Conservation (phyloP, 2,113 vertebrate species). For the Crocuta crocuta region DNA sequence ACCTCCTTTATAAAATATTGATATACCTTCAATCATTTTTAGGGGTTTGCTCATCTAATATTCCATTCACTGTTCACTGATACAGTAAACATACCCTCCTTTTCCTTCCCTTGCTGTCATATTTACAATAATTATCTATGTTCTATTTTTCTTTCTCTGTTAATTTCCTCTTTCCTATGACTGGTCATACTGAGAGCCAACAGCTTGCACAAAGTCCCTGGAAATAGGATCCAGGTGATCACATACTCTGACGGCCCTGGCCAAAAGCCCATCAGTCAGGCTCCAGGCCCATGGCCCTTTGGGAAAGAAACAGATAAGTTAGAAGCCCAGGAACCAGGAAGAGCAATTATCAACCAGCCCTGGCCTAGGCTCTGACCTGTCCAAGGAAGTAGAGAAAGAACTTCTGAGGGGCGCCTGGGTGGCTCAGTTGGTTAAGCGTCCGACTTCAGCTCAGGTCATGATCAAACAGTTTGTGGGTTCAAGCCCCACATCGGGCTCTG, state of each 20-base stretch:
- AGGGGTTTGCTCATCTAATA: not conserved
- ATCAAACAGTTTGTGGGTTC: too few species aligned
- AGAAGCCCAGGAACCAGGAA: not conserved
- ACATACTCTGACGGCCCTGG: not conserved
- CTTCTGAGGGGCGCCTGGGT: too few species aligned
- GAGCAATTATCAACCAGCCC: not conserved
- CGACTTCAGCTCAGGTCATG: too few species aligned
- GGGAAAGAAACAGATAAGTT: not conserved
- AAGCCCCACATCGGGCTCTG: too few species aligned
- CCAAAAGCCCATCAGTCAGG: not conserved
- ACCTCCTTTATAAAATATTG: not conserved
- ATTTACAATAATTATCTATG: not conserved
- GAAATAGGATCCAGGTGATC: not conserved
- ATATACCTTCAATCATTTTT: not conserved
- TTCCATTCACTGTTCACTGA: not conserved
- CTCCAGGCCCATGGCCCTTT: not conserved
- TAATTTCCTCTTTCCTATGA: not conserved
- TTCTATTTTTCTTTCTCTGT: not conserved
- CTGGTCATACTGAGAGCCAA: not conserved
- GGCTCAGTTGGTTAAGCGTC: too few species aligned
- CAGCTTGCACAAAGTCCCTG: not conserved
- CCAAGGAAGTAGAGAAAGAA: not conserved
- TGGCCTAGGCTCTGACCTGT: not conserved
- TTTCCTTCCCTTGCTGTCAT: not conserved
- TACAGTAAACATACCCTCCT: not conserved